These are phyloP conservation scores for Loris lydekkerianus DNA, from an alignment of 2,797 vertebrate species.

Conservation along the genomic window DNA sequence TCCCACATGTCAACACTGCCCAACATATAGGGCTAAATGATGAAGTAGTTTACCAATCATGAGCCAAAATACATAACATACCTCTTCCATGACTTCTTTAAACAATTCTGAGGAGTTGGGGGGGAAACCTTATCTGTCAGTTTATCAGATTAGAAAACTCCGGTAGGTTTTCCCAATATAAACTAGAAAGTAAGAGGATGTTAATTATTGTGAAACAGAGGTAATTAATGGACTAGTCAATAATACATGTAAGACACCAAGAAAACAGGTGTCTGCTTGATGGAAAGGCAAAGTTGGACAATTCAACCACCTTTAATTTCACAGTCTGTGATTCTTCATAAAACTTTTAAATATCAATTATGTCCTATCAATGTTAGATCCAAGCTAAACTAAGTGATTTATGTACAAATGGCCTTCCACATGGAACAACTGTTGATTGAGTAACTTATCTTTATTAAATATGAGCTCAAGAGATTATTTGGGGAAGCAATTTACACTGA, in stretches of 20 bases:
- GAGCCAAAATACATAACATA: neutral
- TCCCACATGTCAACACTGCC: neutral
- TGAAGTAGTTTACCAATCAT: constrained; percentile 33
- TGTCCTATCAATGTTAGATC: constrained; percentile 86
- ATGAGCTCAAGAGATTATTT: constrained; percentile 78
- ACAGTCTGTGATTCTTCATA: constrained; percentile 89
- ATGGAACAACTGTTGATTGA: constrained; percentile 79
- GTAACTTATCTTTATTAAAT: constrained; percentile 84
- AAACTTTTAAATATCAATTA: constrained; percentile 90
- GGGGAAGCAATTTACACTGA: constrained; percentile 75
- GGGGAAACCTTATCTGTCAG: neutral
- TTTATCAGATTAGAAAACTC: constrained; percentile 60
- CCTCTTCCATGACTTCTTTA: neutral
- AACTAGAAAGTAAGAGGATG: constrained; percentile 70
- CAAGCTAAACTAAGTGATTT: constrained; percentile 89
- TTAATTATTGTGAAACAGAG: constrained; percentile 74
- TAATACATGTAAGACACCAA: constrained; percentile 65
- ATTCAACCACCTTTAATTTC: constrained; percentile 88
- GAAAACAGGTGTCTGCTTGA: constrained; percentile 81
- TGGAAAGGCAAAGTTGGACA: constrained; percentile 87
- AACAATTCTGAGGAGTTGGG: neutral
- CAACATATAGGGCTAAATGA: neutral
- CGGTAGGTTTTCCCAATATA: constrained; percentile 44
- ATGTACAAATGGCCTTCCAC: constrained; percentile 84
- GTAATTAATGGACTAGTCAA: constrained; percentile 77